A percentile compares a stretch with the other conserved stretches of the same genome.
Evolutionary conservation across 2,797 vertebrate genomes (phyloP).

Genomic region (Hydrophis major): DNA sequence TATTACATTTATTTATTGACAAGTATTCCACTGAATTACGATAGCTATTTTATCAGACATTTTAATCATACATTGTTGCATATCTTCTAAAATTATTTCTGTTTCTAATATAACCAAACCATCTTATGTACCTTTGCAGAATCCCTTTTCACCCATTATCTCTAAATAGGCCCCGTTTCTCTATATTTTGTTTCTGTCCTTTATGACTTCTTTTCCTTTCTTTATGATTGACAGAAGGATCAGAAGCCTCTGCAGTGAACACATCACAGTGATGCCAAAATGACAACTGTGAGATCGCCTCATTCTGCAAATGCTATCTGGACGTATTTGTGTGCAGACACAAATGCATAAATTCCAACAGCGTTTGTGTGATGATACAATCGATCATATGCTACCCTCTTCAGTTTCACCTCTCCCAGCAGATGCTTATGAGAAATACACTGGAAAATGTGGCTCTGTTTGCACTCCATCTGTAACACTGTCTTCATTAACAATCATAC

Average conservation of each 20-base stretch:
- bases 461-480: neutral
- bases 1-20: no score
- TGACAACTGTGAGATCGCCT: neutral
- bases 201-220: no score
- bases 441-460: neutral
- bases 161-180: no score
- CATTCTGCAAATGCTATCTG: neutral
- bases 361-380: neutral
- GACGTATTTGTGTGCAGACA: neutral
- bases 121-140: no score
- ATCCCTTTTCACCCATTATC: no score
- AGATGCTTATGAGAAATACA: neutral
- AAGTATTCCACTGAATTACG: no score
- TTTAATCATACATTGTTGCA: no score
- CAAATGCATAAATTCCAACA: neutral
- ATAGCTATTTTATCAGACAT: no score
- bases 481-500: neutral
- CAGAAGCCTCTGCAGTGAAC: neutral
- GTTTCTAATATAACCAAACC: no score
- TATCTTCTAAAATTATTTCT: no score
- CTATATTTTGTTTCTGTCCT: no score
- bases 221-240: neutral
- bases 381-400: neutral
- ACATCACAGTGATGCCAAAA: neutral
- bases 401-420: neutral